Evolutionary conservation across 2,797 vertebrate genomes (phyloP).

Genomic region (Pseudomugil tenellus): DNA sequence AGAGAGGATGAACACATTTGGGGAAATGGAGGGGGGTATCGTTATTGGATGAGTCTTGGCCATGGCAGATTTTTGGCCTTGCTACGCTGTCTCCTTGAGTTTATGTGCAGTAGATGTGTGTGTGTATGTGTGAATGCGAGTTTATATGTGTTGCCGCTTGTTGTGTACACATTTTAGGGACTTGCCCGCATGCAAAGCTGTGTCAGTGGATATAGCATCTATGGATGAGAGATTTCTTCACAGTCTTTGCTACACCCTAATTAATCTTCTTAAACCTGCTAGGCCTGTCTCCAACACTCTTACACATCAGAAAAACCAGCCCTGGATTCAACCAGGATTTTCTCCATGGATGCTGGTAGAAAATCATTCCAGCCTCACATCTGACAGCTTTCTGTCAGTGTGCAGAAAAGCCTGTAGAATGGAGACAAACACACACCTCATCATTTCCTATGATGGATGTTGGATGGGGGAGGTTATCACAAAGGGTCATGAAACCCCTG

Average conservation of each 20-base stretch:
- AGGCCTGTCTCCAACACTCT: slow-evolving; percentile 76
- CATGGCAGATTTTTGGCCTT: slow-evolving; percentile 70
- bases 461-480: slow-evolving; percentile 51
- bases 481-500: slow-evolving; percentile 46
- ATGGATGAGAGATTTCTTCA: slow-evolving; percentile 80
- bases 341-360: slow-evolving; percentile 75
- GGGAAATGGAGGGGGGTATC: slow-evolving; percentile 43
- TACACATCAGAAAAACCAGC: slow-evolving; percentile 76
- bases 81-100: slow-evolving; percentile 56
- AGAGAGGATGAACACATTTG: slow-evolving; percentile 57
- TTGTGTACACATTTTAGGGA: slow-evolving; percentile 61
- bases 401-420: slow-evolving; percentile 59
- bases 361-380: slow-evolving; percentile 67
- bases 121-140: too few relatives aligned
- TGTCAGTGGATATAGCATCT: slow-evolving; percentile 76
- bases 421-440: slow-evolving; percentile 58
- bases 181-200: slow-evolving; percentile 69
- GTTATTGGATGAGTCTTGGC: slow-evolving; percentile 69
- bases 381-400: slow-evolving; percentile 76
- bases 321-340: slow-evolving; percentile 74
- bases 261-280: slow-evolving; percentile 83
- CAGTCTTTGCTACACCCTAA: slow-evolving; percentile 81
- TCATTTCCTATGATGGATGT: slow-evolving; percentile 64
- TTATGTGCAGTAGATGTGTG: slow-evolving; percentile 17
- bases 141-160: slow-evolving; percentile 38